Evolutionary conservation across 2,113 vertebrate genomes (phyloP).

Genomic region (Ochotona princeps): DNA sequence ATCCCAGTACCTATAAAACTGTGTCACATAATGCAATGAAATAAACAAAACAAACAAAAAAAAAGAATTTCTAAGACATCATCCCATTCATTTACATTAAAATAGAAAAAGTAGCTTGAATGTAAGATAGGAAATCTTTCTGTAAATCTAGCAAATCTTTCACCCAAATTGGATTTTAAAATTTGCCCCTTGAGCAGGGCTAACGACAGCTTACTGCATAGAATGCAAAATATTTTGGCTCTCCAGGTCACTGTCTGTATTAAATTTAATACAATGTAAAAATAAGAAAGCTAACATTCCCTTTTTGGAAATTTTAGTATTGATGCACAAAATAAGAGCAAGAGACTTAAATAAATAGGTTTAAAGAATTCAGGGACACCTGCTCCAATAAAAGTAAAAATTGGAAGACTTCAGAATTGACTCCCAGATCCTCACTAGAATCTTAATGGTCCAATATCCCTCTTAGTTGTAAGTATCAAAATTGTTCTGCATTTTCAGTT

Average conservation of each 20-base stretch:
- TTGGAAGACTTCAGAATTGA: conserved; percentile 89
- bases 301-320: conserved; percentile 80
- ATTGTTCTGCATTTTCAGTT: conserved; percentile 34
- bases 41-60: too few species aligned
- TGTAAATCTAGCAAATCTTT: conserved; percentile 88
- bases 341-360: conserved; percentile 66
- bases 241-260: conserved; percentile 70
- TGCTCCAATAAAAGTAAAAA: conserved; percentile 82
- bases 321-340: conserved; percentile 77
- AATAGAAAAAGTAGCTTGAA: conserved; percentile 86
- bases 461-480: conserved; percentile 70
- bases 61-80: conserved; percentile 85
- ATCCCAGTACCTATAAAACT: too few species aligned
- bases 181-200: conserved; percentile 82
- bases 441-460: conserved; percentile 79
- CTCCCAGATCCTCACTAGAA: conserved; percentile 79
- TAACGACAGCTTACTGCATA: conserved; percentile 82
- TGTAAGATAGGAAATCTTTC: conserved; percentile 86
- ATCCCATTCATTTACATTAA: conserved; percentile 86
- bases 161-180: conserved; percentile 82
- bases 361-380: conserved; percentile 79
- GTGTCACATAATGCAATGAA: too few species aligned
- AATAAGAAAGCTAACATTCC: conserved; percentile 75
- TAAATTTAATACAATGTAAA: conserved; percentile 76
- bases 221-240: conserved; percentile 77